Conservation (phyloP, 2,113 vertebrate genomes). For the Meleagris gallopavo region DNA sequence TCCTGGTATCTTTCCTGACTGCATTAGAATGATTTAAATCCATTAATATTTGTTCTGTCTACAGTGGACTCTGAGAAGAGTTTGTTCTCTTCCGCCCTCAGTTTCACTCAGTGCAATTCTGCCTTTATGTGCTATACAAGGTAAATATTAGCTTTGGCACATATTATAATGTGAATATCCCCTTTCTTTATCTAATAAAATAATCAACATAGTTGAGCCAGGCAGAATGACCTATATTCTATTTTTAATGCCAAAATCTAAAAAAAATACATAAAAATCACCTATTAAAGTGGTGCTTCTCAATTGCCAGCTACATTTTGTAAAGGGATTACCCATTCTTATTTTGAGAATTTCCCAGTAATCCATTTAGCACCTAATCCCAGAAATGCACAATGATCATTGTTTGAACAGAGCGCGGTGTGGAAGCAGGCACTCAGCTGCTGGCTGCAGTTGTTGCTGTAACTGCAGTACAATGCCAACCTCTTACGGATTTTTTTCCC, state of each 20-base stretch:
- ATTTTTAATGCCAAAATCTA: neutral
- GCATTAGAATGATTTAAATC: neutral
- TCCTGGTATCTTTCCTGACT: neutral
- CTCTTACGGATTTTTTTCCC: neutral
- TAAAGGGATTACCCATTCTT: neutral
- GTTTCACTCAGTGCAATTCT: constrained; percentile 8
- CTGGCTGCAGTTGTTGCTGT: neutral
- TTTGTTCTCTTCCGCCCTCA: constrained; percentile 2
- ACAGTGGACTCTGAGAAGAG: neutral
- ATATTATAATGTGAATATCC: neutral
- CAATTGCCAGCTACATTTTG: neutral
- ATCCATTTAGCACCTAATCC: neutral
- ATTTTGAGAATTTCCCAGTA: neutral
- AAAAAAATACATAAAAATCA: neutral
- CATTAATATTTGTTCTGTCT: constrained; percentile 38
- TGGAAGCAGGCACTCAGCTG: neutral
- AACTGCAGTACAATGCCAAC: neutral
- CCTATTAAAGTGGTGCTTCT: neutral
- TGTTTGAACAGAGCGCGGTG: neutral
- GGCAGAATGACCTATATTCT: neutral
- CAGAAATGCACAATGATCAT: neutral
- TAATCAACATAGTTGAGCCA: neutral
- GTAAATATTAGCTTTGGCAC: constrained; percentile 57
- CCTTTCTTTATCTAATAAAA: constrained; percentile 30
- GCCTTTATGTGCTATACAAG: neutral